phyloP scores from a whole-genome alignment of 2,888 invertebrate species.

The Frankliniella intonsa region DNA sequence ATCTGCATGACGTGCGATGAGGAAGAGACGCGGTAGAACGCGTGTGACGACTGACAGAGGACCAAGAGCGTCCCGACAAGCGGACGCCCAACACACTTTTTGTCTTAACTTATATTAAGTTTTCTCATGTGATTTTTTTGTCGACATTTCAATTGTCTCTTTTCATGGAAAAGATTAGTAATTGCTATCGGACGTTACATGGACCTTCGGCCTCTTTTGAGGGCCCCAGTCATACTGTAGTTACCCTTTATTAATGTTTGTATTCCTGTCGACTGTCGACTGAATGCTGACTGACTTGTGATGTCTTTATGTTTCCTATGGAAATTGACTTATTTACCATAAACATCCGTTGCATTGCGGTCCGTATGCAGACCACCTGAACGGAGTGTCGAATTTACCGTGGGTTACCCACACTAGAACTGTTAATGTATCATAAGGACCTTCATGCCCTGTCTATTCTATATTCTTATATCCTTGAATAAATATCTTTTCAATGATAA shows the following conservation, averaged over 20 bases:
- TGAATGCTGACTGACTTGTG: conserved; percentile 24
- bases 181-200: not conserved
- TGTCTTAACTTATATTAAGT: conserved; percentile 11
- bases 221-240: conserved; percentile 21
- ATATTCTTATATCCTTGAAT: conserved; percentile 10
- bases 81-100: not conserved
- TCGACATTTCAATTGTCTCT: not conserved
- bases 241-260: conserved; percentile 18
- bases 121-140: not conserved
- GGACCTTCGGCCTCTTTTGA: not conserved
- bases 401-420: conserved; percentile 7
- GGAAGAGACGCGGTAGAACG: no score
- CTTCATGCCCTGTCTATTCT: conserved; percentile 2
- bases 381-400: not conserved
- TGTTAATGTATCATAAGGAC: not conserved
- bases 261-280: conserved; percentile 14
- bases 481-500: conserved; percentile 6
- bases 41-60: no score
- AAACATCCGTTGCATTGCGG: not conserved
- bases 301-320: conserved; percentile 20
- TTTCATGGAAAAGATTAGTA: not conserved
- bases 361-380: not conserved
- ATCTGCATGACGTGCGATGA: not conserved
- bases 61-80: no score
- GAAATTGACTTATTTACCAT: conserved; percentile 18